phyloP scores from a whole-genome alignment of 2,113 vertebrate species.

The Toxostoma redivivum region DNA sequence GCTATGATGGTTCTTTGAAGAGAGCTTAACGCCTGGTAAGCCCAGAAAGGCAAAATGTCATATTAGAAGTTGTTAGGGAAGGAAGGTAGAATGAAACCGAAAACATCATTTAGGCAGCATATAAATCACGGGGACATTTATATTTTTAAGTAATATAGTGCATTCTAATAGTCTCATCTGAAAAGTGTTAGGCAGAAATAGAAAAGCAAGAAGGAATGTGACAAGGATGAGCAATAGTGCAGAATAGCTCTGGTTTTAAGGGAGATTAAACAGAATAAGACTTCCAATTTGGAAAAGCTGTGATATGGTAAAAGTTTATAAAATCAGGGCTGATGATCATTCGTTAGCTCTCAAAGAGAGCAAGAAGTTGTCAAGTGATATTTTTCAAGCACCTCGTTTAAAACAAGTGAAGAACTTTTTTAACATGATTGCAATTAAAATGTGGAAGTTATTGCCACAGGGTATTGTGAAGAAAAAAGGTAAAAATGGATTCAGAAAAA shows the following conservation, averaged over 20 bases:
- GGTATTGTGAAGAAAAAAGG: neutral
- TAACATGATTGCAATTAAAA: neutral
- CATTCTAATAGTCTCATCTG: neutral
- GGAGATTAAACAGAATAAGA: neutral
- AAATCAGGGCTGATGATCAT: neutral
- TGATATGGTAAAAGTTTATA: neutral
- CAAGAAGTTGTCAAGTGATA: neutral
- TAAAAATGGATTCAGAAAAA: neutral
- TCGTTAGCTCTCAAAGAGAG: neutral
- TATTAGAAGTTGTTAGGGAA: neutral
- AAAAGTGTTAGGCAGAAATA: neutral
- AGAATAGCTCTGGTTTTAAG: neutral
- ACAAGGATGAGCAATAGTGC: neutral
- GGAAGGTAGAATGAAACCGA: neutral
- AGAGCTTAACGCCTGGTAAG: rapidly evolving
- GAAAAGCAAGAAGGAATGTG: neutral
- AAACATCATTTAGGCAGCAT: neutral
- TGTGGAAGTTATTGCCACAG: neutral
- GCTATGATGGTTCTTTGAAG: neutral
- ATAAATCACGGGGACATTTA: neutral
- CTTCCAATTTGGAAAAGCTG: neutral
- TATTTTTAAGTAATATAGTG: neutral
- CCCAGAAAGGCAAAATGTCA: neutral
- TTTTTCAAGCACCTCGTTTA: neutral
- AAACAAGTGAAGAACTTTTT: neutral